Evolutionary conservation across 2,113 vertebrate genomes (phyloP).

Genomic region (Hippoglossus stenolepis): DNA sequence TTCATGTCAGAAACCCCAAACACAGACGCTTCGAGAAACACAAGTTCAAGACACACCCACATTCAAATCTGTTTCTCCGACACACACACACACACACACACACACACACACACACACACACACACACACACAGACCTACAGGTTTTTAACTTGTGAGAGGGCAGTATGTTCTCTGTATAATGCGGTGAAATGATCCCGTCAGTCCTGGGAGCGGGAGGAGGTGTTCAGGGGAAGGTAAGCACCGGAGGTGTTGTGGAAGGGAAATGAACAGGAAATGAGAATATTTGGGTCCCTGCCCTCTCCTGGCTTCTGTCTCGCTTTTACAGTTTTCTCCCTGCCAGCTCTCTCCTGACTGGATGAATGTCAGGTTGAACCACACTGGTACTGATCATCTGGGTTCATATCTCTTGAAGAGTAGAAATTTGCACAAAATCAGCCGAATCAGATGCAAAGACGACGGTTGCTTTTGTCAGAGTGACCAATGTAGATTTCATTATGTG

Average conservation of each 20-base stretch:
- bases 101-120: neutral
- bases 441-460: no score
- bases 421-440: no score
- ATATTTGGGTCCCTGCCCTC: conserved; percentile 22
- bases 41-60: neutral
- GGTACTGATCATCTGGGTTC: neutral
- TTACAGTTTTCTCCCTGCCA: neutral
- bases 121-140: neutral
- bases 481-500: no score
- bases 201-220: conserved; percentile 6
- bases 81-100: neutral
- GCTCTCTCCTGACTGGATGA: neutral
- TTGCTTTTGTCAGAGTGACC: no score
- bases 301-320: neutral
- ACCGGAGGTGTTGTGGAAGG: conserved; percentile 53
- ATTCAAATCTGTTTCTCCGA: neutral
- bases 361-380: neutral
- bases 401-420: no score
- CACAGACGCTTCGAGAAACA: neutral
- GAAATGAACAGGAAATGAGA: conserved; percentile 70
- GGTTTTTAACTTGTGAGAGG: neutral
- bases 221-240: conserved; percentile 31
- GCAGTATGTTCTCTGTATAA: conserved; percentile 14
- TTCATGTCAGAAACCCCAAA: neutral
- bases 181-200: conserved; percentile 26